Evolutionary conservation across 2,797 vertebrate species (phyloP).

Genomic region (Semotilus atromaculatus): DNA sequence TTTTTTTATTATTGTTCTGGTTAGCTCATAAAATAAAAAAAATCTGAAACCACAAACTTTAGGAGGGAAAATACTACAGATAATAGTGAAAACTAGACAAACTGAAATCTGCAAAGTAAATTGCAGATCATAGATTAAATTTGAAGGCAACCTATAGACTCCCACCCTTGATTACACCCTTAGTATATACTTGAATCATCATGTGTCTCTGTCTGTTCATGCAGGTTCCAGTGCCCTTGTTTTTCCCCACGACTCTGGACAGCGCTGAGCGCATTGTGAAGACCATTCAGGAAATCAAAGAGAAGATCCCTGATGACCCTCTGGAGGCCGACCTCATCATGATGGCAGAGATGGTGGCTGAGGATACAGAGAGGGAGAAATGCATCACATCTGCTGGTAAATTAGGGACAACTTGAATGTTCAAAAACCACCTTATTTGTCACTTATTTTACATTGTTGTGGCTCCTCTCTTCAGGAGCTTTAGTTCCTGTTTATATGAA

Average conservation of each 20-base stretch:
- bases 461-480: not conserved
- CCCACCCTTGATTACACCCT: not conserved
- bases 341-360: constrained; percentile 97
- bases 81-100: not conserved
- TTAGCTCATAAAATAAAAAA: too few relatives aligned
- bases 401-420: not conserved
- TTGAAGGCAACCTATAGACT: not conserved
- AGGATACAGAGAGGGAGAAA: constrained; percentile 83
- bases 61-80: not conserved
- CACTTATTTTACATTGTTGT: not conserved
- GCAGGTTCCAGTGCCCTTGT: constrained; percentile 93
- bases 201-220: not conserved
- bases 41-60: not conserved
- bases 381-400: constrained; percentile 46
- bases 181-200: too few relatives aligned
- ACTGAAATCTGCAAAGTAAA: not conserved
- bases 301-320: constrained; percentile 88
- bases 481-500: not conserved
- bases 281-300: constrained; percentile 89
- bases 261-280: constrained; percentile 86
- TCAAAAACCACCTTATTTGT: not conserved
- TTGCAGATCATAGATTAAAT: not conserved
- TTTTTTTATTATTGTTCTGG: too few relatives aligned
- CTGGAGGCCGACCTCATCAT: constrained; percentile 95
- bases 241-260: constrained; percentile 87